Percentiles rank a stretch among this genome's conserved stretches.
Conservation (phyloP, 2,113 vertebrate genomes). For the Eretmodus cyanostictus region DNA sequence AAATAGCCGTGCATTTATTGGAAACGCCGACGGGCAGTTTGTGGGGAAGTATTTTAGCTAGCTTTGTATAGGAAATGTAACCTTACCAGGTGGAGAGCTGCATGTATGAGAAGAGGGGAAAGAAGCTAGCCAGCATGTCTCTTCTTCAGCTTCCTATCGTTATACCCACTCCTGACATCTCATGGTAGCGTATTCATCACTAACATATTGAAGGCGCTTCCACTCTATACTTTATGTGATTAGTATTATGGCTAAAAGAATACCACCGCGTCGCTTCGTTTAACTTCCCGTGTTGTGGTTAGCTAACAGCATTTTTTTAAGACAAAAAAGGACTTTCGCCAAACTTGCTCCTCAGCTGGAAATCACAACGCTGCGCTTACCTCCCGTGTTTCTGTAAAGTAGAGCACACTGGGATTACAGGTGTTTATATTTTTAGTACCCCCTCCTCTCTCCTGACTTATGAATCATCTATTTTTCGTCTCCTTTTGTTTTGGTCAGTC, state of each 20-base stretch:
- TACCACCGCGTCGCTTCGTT: background rate
- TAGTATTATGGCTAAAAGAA: background rate
- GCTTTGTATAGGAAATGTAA: conserved; percentile 28
- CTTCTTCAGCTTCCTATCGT: conserved; percentile 21
- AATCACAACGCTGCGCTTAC: background rate
- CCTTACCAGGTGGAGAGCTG: conserved; percentile 59
- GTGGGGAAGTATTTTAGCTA: conserved; percentile 21
- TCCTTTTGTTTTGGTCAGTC: background rate
- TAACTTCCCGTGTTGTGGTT: conserved; percentile 11
- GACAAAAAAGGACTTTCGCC: conserved; percentile 15
- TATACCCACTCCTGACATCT: background rate
- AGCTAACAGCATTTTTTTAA: conserved; percentile 6
- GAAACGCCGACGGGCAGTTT: background rate
- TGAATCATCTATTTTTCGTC: conserved; percentile 5
- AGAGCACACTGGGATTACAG: conserved; percentile 16
- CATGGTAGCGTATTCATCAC: background rate
- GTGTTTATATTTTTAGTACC: conserved; percentile 32
- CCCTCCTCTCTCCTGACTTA: background rate
- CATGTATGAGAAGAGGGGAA: conserved; percentile 34
- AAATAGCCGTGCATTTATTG: background rate
- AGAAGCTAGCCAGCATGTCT: conserved; percentile 49
- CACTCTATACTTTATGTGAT: background rate
- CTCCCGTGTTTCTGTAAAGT: background rate
- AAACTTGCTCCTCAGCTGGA: background rate
- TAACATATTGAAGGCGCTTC: background rate